phyloP scores from a whole-genome alignment of 2,797 vertebrate species.

The Iguana delicatissima region DNA sequence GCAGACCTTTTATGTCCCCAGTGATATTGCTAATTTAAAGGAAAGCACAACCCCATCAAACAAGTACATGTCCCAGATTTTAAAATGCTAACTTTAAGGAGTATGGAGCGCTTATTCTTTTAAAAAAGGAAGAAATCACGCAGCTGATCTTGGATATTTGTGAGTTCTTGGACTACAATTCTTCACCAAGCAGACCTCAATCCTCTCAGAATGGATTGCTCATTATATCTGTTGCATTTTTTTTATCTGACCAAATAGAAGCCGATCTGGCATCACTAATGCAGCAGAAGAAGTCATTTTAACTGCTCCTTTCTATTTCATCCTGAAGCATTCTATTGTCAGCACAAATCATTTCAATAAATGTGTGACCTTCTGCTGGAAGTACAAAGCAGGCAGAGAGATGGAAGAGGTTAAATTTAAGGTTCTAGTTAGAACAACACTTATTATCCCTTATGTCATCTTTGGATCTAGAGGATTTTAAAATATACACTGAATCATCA shows the following conservation, averaged over 20 bases:
- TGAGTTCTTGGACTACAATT: conserved; percentile 27
- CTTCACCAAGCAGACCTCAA: conserved; percentile 27
- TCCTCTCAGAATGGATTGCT: conserved; percentile 38
- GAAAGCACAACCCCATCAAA: conserved; percentile 68
- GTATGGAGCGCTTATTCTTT: conserved; percentile 46
- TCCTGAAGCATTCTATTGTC: conserved; percentile 31
- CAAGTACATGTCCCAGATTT: conserved; percentile 57
- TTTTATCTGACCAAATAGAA: background rate
- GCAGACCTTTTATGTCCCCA: conserved; percentile 75
- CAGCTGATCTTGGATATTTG: conserved; percentile 15
- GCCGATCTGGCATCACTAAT: conserved; percentile 23
- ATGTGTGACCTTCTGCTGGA: background rate
- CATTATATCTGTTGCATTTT: conserved; percentile 38
- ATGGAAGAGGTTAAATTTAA: conserved; percentile 7
- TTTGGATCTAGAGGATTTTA: conserved; percentile 39
- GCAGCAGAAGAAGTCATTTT: conserved; percentile 38
- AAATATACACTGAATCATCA: conserved; percentile 30
- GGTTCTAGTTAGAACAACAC: background rate
- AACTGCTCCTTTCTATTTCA: conserved; percentile 34
- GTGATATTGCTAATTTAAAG: conserved; percentile 73
- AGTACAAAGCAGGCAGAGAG: conserved; percentile 9
- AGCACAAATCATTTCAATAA: conserved; percentile 45
- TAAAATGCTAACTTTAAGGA: conserved; percentile 69
- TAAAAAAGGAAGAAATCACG: conserved; percentile 43
- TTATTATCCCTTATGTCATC: background rate